A percentile compares a stretch with the other conserved stretches of the same genome.
These are phyloP conservation scores for Oenanthe oenanthe DNA, from an alignment of 2,113 vertebrate genomes.

Conservation along the genomic window DNA sequence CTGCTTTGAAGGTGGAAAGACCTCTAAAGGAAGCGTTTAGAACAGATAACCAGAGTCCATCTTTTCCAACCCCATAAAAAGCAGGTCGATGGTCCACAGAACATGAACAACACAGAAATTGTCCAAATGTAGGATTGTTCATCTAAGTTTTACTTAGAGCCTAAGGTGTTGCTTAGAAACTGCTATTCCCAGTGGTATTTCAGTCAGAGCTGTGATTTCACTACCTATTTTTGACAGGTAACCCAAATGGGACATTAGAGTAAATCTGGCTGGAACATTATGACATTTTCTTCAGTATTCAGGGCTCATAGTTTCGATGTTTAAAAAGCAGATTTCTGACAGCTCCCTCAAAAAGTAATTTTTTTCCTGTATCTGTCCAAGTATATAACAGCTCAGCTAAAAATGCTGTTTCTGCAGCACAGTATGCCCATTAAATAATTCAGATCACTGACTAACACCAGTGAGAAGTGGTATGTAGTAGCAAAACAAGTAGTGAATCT, in stretches of 20 bases:
- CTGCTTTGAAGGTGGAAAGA: slow-evolving; percentile 40
- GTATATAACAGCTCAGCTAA: background rate
- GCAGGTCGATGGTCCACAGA: background rate
- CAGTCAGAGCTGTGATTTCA: background rate
- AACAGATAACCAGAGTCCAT: background rate
- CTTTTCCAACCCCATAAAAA: background rate
- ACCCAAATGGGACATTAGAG: background rate
- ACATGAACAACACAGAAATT: background rate
- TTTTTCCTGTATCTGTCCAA: background rate
- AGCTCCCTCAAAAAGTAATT: background rate
- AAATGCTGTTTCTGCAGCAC: background rate
- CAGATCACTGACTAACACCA: background rate
- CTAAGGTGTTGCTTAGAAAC: background rate
- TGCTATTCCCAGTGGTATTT: background rate
- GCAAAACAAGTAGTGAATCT: background rate
- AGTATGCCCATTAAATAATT: background rate
- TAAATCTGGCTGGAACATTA: background rate
- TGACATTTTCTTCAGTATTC: background rate
- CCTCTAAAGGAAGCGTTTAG: background rate
- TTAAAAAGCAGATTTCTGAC: background rate
- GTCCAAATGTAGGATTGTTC: background rate
- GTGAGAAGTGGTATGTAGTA: background rate
- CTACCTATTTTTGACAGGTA: background rate
- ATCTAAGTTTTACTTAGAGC: background rate
- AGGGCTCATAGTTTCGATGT: background rate